Evolutionary conservation across 2,888 invertebrate species (phyloP), one percentile per base, ranked within the genome.

Genomic region (Theretra japonica): DNA sequence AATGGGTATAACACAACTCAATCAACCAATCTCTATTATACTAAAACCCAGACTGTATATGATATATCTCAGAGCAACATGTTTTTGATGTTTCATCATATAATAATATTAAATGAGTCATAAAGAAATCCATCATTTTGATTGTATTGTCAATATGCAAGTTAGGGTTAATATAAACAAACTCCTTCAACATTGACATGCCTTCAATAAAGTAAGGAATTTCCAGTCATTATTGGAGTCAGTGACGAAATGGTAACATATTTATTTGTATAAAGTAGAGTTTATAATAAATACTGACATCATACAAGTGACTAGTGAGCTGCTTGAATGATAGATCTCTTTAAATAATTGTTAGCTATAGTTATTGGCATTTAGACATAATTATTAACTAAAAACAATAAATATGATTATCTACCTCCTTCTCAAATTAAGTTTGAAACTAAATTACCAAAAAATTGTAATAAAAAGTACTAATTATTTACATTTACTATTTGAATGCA

Each of bases 201-300:
- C 28, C 28, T 28, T 1, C 4, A 33, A 19, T 21, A 41, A 15
- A 33, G 2, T 11, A n/a, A 62, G 62, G 2, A 11, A 62, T 33
- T 77, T 75, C 69, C 57, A 75, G 79, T 76, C 8, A 21, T 62
- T 11, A n/a, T 33, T 33, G n/a, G 6, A 28, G 17, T 59, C 19
- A 11, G 3, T 17, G 8, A 25, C 11, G 15, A 41, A 41, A 2
- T 41, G 4, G 19, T n/a, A 53, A 1, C 5, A n/a, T 53, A n/a
- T n/a, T 6, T 41, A 41, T 53, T n/a, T 1, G 5, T 6, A 53
- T n/a, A 53, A 53, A n/a, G 7, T n/a, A n/a, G 6, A 53, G 19
- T 53, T 17, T 15, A 41, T 41, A 41, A 41, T 41, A 11, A n/a
- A n/a, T n/a, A n/a, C n/a, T n/a, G n/a, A n/a, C n/a, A n/a, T n/a